Percentiles rank a stretch among this genome's conserved stretches.
These are phyloP conservation scores for Diogma glabrata DNA, from an alignment of 2,888 invertebrate species.

Conservation along the genomic window DNA sequence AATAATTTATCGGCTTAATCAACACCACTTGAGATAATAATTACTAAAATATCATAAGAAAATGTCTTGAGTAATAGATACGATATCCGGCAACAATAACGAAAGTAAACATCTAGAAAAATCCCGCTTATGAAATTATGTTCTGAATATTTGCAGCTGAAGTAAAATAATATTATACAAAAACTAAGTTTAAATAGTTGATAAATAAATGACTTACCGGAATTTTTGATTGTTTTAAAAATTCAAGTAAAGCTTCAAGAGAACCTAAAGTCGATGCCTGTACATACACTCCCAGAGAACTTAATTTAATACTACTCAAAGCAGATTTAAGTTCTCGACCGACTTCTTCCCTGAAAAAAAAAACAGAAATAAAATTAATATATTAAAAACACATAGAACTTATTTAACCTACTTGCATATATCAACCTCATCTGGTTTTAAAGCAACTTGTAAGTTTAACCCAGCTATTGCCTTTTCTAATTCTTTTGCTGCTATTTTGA, in stretches of 20 bases:
- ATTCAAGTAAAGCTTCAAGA: slow-evolving; percentile 90
- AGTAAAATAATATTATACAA: no score
- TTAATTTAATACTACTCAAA: slow-evolving; percentile 81
- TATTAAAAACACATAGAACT: not conserved
- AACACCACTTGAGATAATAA: no score
- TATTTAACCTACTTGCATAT: slow-evolving; percentile 46
- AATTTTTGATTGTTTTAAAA: slow-evolving; percentile 81
- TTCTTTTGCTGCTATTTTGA: slow-evolving; percentile 97
- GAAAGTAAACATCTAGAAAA: no score
- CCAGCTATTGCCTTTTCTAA: slow-evolving; percentile 96
- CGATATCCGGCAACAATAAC: no score
- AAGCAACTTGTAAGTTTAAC: slow-evolving; percentile 81
- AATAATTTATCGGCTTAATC: no score
- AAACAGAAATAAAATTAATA: no score
- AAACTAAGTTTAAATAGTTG: no score
- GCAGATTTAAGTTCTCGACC: slow-evolving; percentile 78
- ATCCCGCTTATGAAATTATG: no score
- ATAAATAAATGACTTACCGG: no score
- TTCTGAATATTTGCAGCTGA: no score
- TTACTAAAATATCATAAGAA: no score
- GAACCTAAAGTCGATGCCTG: slow-evolving; percentile 99
- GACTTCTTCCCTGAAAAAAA: slow-evolving; percentile 63
- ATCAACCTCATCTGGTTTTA: slow-evolving; percentile 90
- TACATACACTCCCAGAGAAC: slow-evolving; percentile 93
- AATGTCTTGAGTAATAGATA: no score